Evolutionary conservation across 2,797 vertebrate species (phyloP).

Genomic region (Kryptopterus vitreolus): DNA sequence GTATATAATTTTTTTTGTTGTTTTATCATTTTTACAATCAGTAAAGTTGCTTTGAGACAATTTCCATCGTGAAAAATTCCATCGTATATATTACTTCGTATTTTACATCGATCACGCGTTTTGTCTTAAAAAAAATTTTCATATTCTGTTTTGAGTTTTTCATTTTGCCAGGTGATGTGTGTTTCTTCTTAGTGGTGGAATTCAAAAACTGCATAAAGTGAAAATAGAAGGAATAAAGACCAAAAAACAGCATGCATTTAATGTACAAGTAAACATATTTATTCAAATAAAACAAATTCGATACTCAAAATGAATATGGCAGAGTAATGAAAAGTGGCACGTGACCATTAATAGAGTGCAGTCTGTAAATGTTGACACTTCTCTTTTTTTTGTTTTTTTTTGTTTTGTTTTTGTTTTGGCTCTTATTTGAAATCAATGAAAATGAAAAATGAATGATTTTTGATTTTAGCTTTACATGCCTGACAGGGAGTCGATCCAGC

Average conservation of each 20-base stretch:
- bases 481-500: background rate
- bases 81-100: too few relatives aligned
- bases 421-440: constrained; percentile 4
- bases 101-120: too few relatives aligned
- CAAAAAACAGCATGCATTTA: background rate
- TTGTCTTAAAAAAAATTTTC: too few relatives aligned
- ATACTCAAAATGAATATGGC: constrained; percentile 16
- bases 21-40: background rate
- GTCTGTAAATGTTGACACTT: constrained; percentile 1
- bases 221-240: background rate
- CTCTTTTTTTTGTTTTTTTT: background rate
- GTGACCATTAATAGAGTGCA: constrained; percentile 12
- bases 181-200: background rate
- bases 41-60: too few relatives aligned
- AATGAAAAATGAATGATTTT: background rate
- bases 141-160: too few relatives aligned
- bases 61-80: too few relatives aligned
- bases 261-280: constrained; percentile 15
- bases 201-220: background rate
- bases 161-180: too few relatives aligned
- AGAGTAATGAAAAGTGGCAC: constrained; percentile 22
- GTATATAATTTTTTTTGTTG: too few relatives aligned
- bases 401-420: background rate
- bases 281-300: constrained; percentile 28
- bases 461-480: background rate